Percentiles rank a stretch among this genome's conserved stretches.
Evolutionary conservation across 1,140 invertebrate species (phyloP).

Genomic region (Drosophila auraria): DNA sequence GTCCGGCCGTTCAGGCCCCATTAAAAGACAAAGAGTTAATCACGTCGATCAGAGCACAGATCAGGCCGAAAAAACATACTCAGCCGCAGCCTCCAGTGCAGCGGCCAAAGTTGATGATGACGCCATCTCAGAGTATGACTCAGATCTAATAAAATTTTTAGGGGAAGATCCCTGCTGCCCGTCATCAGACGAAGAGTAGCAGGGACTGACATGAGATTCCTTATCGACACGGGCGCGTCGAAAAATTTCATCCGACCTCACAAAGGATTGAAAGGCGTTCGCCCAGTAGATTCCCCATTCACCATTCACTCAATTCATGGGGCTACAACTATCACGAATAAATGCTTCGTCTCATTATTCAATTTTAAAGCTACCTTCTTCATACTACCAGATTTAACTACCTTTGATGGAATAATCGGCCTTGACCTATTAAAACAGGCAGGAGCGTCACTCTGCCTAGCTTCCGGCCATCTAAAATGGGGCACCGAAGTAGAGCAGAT

Average conservation of each 20-base stretch:
- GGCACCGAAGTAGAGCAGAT: no score
- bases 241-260: background rate
- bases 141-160: background rate
- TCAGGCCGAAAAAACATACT: background rate
- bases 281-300: background rate
- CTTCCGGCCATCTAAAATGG: no score
- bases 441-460: no score
- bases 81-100: background rate
- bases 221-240: no score
- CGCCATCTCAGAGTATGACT: background rate
- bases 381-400: no score
- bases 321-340: background rate
- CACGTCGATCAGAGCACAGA: background rate
- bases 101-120: background rate
- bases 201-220: no score
- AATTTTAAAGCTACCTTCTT: background rate
- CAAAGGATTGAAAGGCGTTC: background rate
- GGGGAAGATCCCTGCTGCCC: no score
- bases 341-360: background rate
- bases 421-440: no score
- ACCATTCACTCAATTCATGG: background rate
- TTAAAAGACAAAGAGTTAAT: background rate
- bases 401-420: no score
- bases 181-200: no score
- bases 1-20: background rate